These are phyloP conservation scores for Cactoblastis cactorum DNA, from an alignment of 2,888 invertebrate species.

Conservation along the genomic window DNA sequence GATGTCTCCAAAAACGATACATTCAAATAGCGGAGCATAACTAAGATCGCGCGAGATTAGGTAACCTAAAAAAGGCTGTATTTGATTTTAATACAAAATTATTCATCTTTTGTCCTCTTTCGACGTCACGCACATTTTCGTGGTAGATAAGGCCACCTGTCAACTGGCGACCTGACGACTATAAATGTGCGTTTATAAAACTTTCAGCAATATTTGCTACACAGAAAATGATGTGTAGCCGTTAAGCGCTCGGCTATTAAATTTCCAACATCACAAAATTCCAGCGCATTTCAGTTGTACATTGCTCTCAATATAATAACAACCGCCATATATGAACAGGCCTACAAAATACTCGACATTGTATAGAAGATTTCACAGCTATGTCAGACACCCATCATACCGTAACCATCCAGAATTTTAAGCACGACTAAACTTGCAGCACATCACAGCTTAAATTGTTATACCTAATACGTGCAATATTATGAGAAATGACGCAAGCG, in stretches of 20 bases:
- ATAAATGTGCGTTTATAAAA: not conserved
- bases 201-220: not conserved
- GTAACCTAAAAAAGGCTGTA: not conserved
- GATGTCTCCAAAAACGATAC: not conserved
- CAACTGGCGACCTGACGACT: not conserved
- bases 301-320: not conserved
- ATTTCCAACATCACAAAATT: not conserved
- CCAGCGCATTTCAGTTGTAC: not conserved
- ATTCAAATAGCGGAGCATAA: not conserved
- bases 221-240: not conserved
- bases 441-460: too few species aligned
- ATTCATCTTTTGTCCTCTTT: not conserved
- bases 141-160: not conserved
- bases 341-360: not conserved
- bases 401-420: not conserved
- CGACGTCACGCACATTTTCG: not conserved
- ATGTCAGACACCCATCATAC: not conserved
- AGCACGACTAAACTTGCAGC: too few species aligned
- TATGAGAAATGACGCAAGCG: too few species aligned
- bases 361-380: constrained; percentile 5
- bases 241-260: not conserved
- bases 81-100: not conserved
- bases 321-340: not conserved
- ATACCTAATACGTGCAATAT: too few species aligned
- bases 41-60: not conserved